Evolutionary conservation across 1,140 invertebrate genomes (phyloP).

Genomic region (Telenomus remus): DNA sequence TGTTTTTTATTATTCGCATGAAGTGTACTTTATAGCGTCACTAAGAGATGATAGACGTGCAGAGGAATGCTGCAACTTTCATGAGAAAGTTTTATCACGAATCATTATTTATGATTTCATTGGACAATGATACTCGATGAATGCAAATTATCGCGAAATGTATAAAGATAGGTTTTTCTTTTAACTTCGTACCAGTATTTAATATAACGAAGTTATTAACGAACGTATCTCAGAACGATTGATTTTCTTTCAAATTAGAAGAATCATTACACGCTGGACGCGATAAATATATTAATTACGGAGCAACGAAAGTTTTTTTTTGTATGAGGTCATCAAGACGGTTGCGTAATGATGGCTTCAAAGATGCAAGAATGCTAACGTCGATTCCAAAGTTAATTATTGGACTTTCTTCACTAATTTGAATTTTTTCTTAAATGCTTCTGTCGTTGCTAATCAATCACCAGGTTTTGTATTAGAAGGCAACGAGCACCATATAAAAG

Average conservation of each 20-base stretch:
- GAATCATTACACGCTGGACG: not conserved
- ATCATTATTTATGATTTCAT: constrained; percentile 39
- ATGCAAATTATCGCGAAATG: constrained; percentile 11
- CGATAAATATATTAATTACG: constrained; percentile 22
- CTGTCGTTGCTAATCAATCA: not conserved
- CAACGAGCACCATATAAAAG: too few relatives aligned
- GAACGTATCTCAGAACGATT: too few relatives aligned
- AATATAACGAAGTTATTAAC: not conserved
- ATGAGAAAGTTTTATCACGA: constrained; percentile 44
- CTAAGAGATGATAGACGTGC: constrained; percentile 36
- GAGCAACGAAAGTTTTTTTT: constrained; percentile 28
- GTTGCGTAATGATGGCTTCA: not conserved
- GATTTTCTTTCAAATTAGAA: not conserved
- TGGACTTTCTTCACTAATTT: constrained; percentile 18
- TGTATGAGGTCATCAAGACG: constrained; percentile 1
- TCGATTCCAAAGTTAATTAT: constrained; percentile 7
- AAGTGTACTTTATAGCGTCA: constrained; percentile 11
- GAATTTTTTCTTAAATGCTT: not conserved
- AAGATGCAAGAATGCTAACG: constrained; percentile 1
- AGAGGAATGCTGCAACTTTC: constrained; percentile 24
- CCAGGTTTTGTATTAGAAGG: not conserved
- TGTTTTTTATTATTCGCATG: not conserved
- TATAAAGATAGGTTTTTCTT: constrained; percentile 1
- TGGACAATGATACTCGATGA: constrained; percentile 17
- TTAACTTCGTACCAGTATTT: not conserved